A percentile compares a stretch with the other conserved stretches of the same genome.
Evolutionary conservation across 2,113 vertebrate genomes (phyloP).

Genomic region (Daphoenositta chrysoptera): DNA sequence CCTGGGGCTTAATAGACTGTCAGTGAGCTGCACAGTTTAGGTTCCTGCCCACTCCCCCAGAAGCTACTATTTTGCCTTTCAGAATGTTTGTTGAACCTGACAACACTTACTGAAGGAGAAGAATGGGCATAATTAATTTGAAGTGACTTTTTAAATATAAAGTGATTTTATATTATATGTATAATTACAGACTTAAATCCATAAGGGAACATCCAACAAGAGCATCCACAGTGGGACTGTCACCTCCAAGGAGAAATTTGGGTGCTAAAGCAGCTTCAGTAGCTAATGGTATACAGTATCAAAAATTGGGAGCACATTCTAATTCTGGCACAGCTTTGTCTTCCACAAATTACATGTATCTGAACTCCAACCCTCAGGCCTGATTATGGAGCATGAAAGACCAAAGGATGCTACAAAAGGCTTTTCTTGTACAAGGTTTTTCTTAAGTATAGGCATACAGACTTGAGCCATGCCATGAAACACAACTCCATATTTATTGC

Average conservation of each 20-base stretch:
- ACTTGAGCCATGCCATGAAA: background rate
- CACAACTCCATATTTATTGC: background rate
- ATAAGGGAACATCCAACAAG: background rate
- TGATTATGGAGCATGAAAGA: background rate
- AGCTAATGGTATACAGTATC: background rate
- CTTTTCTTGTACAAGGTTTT: background rate
- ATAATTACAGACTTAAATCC: background rate
- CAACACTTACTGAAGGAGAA: background rate
- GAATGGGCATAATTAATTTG: background rate
- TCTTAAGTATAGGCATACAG: background rate
- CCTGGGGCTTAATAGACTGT: background rate
- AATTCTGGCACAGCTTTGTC: background rate
- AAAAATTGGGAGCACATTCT: background rate
- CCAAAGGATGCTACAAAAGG: background rate
- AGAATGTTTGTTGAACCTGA: background rate
- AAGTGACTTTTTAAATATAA: background rate
- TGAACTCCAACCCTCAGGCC: background rate
- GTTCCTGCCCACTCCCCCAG: rapidly evolving
- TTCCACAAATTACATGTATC: background rate
- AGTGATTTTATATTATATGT: background rate
- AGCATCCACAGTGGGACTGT: background rate
- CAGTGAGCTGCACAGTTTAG: background rate
- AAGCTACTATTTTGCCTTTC: background rate
- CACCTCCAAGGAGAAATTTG: background rate
- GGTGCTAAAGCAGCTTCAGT: background rate